A percentile compares a stretch with the other conserved stretches of the same genome.
Conservation (phyloP, 2,113 vertebrate genomes). For the Lampris megalopsis region DNA sequence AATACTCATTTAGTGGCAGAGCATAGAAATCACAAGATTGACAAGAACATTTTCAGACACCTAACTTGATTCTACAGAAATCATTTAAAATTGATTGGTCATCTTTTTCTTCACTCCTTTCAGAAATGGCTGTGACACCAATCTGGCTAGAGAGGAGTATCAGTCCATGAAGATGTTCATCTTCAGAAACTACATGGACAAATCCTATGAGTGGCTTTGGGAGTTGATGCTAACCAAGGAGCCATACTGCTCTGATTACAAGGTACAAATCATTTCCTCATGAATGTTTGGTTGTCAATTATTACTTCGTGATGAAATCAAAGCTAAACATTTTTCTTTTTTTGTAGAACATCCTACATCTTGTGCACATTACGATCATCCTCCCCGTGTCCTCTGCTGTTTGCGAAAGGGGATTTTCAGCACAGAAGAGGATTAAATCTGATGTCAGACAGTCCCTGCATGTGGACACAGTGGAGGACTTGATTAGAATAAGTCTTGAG, state of each 20-base stretch:
- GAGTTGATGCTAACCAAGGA: conserved; percentile 40
- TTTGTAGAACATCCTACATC: conserved; percentile 26
- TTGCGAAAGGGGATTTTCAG: conserved; percentile 16
- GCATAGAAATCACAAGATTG: not conserved
- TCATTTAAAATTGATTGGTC: not conserved
- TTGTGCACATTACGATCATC: conserved; percentile 29
- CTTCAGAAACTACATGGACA: conserved; percentile 33
- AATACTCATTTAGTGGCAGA: not conserved
- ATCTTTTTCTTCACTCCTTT: not conserved
- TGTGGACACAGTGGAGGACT: conserved; percentile 6
- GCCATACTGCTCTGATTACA: conserved; percentile 42
- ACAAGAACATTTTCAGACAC: conserved; percentile 5
- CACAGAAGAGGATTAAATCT: conserved; percentile 29
- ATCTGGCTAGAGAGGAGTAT: conserved; percentile 39
- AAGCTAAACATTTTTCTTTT: not conserved
- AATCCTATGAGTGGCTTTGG: conserved; percentile 35
- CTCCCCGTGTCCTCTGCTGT: conserved; percentile 28
- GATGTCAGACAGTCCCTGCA: conserved; percentile 13
- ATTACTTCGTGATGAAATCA: not conserved
- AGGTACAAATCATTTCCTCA: conserved; percentile 16
- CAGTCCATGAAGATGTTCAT: conserved; percentile 35
- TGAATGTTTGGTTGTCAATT: conserved; percentile 20
- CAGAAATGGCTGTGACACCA: conserved; percentile 39
- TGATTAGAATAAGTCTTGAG: conserved; percentile 17
- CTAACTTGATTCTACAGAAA: conserved; percentile 2